A percentile compares a stretch with the other conserved stretches of the same genome.
Conservation (phyloP, 2,888 invertebrate genomes). For the Ophion costatus region DNA sequence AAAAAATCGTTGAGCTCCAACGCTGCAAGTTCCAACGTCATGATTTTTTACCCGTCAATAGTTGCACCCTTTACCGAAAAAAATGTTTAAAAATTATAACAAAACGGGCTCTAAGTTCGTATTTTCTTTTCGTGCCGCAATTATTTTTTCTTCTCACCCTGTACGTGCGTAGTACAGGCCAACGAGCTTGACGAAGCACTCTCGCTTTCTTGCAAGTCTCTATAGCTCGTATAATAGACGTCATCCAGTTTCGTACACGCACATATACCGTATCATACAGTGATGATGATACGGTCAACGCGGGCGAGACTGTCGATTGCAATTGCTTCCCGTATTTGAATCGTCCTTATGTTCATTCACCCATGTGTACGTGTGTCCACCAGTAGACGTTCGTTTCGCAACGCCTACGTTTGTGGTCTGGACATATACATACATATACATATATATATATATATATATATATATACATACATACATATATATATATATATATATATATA, state of each 20-base stretch:
- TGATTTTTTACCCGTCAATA: no score
- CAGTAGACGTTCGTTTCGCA: background rate
- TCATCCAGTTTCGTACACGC: constrained; percentile 2
- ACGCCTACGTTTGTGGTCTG: background rate
- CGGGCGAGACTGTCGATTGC: constrained; percentile 33
- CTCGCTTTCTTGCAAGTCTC: constrained; percentile 5
- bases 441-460: no score
- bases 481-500: no score
- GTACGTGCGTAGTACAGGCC: background rate
- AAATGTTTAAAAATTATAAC: background rate
- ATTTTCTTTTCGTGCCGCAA: no score
- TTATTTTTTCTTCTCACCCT: constrained; percentile 7
- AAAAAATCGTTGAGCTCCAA: no score
- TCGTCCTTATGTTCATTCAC: constrained; percentile 28
- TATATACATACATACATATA: no score
- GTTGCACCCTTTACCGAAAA: background rate
- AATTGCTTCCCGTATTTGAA: constrained; percentile 38
- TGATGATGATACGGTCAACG: constrained; percentile 8
- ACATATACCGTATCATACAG: background rate
- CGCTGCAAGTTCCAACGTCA: no score
- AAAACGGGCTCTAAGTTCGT: background rate
- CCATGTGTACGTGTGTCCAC: constrained; percentile 2
- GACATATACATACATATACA: background rate
- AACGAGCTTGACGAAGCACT: background rate
- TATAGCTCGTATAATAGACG: constrained; percentile 11